phyloP scores from a whole-genome alignment of 2,797 vertebrate genomes.

The Danio tinwini region DNA sequence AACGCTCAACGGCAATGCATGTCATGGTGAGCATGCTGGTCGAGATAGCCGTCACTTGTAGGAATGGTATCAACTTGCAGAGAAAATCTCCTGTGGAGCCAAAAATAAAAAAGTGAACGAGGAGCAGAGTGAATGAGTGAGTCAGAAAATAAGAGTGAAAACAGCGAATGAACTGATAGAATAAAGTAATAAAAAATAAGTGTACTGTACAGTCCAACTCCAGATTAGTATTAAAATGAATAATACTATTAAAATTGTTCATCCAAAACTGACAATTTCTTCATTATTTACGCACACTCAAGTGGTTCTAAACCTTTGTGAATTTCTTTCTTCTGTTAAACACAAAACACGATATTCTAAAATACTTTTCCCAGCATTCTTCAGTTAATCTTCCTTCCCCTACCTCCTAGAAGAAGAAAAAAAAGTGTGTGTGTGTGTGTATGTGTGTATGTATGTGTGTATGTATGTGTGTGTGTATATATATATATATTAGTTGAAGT shows the following conservation, averaged over 20 bases:
- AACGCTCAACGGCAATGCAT: slow-evolving; percentile 63
- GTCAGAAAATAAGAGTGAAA: neutral
- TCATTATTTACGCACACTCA: no score
- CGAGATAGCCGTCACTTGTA: slow-evolving; percentile 65
- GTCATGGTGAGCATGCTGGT: slow-evolving; percentile 66
- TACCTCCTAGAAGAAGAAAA: no score
- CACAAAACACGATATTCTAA: no score
- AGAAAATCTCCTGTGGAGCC: slow-evolving; percentile 59
- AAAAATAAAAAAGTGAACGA: neutral
- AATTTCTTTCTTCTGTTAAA: no score
- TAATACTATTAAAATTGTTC: neutral
- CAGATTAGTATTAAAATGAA: neutral
- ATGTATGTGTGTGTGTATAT: no score
- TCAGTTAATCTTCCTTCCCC: no score
- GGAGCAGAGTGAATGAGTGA: neutral
- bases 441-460: no score
- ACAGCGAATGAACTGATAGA: neutral
- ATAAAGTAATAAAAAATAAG: neutral
- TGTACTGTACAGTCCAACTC: neutral
- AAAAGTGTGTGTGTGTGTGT: no score
- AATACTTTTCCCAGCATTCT: no score
- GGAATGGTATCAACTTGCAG: slow-evolving; percentile 65
- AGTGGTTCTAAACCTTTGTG: no score
- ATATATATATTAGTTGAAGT: no score
- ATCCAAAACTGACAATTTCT: no score